Evolutionary conservation across 2,888 invertebrate genomes (phyloP), one percentile per base, ranked within the genome.

Genomic region (Troides helena): DNA sequence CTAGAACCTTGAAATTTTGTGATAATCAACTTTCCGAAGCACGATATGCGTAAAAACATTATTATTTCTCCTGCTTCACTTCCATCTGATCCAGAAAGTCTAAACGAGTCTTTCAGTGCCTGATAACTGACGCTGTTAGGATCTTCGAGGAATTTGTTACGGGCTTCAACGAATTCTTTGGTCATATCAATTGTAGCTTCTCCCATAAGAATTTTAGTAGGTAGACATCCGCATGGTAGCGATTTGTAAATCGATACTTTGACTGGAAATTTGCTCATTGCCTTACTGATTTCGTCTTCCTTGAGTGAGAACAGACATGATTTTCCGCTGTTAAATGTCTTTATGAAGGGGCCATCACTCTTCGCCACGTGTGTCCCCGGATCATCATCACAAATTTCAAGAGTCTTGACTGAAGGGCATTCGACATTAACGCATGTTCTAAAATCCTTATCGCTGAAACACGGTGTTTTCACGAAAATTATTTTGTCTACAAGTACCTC

Each of bases 231-330:
- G 18, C 94, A 94, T 30, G 94, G 94, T 74, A 95, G 88, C 66
- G 93, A 93, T 77, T 94, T 95, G 76, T 90, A 94, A 0, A 95
- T 93, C 0, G 90, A 86, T 66, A 95, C 87, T 66, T 87, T 88
- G 3, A 95, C 81, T 1, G 94, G 94, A 76, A 95, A 95, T 62
- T 89, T 89, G 68, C 84, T 84, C 78, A 94, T 84, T 0, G 94
- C 94, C 60, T 88, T 83, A n/a, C 79, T 78, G 0, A 95, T 93
- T 46, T 94, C 93, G 10, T 81, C 75, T 60, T 93, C 89, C 39
- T 94, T 93, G 5, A 95, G 82, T 0, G 95, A 95, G 78, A 95
- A 95, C n/a, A 95, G 85, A 75, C 95, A 95, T 0, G 95, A 95
- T 81, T 95, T 95, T 39, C 95, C 95, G 74, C 90, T 95, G 78